phyloP scores from a whole-genome alignment of 2,888 invertebrate species.

The Lucinisca nassula region DNA sequence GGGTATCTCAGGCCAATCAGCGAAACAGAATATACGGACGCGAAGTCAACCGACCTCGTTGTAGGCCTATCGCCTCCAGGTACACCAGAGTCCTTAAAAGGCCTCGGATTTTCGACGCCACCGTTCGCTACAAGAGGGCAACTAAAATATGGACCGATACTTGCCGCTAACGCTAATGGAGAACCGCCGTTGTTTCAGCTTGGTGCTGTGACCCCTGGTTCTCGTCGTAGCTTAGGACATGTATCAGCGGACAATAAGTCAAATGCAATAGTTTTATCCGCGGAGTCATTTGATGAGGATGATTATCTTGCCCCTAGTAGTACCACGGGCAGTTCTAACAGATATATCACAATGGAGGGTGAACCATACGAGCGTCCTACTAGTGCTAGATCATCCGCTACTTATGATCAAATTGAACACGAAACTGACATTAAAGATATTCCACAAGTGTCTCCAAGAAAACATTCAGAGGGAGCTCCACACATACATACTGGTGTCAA shows the following conservation, averaged over 20 bases:
- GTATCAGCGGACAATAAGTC: too few species aligned
- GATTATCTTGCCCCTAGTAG: not conserved
- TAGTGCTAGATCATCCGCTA: constrained; percentile 43
- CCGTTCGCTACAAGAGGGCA: constrained; percentile 58
- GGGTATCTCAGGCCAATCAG: constrained; percentile 56
- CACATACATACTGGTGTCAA: constrained; percentile 36
- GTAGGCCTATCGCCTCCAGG: constrained; percentile 14
- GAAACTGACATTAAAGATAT: not conserved
- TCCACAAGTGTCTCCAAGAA: not conserved
- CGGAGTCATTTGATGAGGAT: not conserved
- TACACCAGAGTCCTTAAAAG: constrained; percentile 23
- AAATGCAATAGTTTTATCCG: not conserved
- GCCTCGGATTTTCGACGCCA: constrained; percentile 8
- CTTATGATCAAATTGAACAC: constrained; percentile 42
- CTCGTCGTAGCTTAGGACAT: not conserved
- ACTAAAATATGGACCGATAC: constrained; percentile 64
- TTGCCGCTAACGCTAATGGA: constrained; percentile 50
- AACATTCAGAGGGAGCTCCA: not conserved
- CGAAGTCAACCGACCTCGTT: not conserved
- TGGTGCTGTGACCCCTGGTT: not conserved
- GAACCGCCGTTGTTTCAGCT: not conserved
- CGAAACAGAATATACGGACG: not conserved
- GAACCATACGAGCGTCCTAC: constrained; percentile 54
- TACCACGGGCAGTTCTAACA: not conserved
- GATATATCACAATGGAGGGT: not conserved